Evolutionary conservation across 2,113 vertebrate genomes (phyloP).

Genomic region (Grus americana): DNA sequence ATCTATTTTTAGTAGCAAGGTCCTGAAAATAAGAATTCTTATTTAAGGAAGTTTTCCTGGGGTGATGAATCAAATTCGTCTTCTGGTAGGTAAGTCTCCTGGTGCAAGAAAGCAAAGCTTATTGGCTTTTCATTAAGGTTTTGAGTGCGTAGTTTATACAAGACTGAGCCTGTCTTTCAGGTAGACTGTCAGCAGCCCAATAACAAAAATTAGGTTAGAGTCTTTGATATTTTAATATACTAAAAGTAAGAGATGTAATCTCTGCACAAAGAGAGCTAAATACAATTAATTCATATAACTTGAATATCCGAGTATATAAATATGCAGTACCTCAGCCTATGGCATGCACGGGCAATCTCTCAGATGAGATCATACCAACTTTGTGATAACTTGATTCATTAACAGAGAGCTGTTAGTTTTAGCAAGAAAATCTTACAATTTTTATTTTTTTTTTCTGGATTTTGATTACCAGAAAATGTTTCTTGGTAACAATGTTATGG

Average conservation of each 20-base stretch:
- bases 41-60: neutral
- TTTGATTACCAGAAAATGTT: neutral
- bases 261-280: neutral
- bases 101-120: neutral
- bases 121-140: neutral
- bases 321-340: neutral
- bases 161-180: neutral
- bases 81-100: neutral
- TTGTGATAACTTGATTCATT: neutral
- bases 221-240: neutral
- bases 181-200: neutral
- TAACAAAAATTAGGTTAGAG: neutral
- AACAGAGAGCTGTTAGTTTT: neutral
- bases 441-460: neutral
- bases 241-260: conserved; percentile 21
- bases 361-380: neutral
- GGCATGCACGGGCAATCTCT: neutral
- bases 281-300: neutral
- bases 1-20: neutral
- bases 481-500: neutral
- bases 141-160: neutral
- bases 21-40: neutral
- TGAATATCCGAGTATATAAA: neutral
- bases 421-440: neutral
- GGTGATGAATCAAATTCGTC: neutral